These are phyloP conservation scores for Corythaixoides concolor DNA, from an alignment of 2,113 vertebrate genomes.

Conservation along the genomic window DNA sequence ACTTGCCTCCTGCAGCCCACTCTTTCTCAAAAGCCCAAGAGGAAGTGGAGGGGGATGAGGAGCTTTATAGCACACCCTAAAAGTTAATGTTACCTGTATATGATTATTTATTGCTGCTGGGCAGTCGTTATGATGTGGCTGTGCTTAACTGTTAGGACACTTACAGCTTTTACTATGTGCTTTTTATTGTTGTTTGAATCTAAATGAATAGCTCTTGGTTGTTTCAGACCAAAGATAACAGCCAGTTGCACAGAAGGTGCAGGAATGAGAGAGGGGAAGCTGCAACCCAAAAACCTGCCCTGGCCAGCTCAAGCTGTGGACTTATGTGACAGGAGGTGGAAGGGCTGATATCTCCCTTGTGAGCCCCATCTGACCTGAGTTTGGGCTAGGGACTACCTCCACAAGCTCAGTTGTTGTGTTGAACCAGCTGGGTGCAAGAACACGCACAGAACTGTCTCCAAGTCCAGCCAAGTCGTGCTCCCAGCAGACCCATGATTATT, in stretches of 20 bases:
- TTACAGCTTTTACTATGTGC: constrained; percentile 44
- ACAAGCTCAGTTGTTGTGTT: neutral
- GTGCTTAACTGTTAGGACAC: constrained; percentile 54
- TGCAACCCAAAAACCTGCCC: neutral
- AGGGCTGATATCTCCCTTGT: neutral
- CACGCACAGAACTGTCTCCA: neutral
- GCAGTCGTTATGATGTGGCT: constrained; percentile 29
- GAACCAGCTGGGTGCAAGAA: neutral
- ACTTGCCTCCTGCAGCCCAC: neutral
- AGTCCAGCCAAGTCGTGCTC: neutral
- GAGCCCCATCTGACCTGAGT: neutral
- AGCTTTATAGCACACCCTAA: constrained; percentile 47
- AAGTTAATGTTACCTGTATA: constrained; percentile 54
- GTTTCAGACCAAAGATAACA: neutral
- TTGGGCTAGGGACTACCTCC: neutral
- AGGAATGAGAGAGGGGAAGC: neutral
- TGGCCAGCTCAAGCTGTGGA: neutral
- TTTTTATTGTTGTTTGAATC: constrained; percentile 63
- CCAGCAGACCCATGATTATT: neutral
- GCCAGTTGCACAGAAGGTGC: neutral
- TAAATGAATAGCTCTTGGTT: constrained; percentile 38
- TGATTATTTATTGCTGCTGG: constrained; percentile 64
- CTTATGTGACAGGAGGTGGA: neutral
- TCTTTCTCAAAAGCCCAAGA: constrained; percentile 28
- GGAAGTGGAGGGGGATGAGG: neutral